A percentile compares a stretch with the other conserved stretches of the same genome.
phyloP scores from a whole-genome alignment of 2,113 vertebrate species.

The Actenoides hombroni region DNA sequence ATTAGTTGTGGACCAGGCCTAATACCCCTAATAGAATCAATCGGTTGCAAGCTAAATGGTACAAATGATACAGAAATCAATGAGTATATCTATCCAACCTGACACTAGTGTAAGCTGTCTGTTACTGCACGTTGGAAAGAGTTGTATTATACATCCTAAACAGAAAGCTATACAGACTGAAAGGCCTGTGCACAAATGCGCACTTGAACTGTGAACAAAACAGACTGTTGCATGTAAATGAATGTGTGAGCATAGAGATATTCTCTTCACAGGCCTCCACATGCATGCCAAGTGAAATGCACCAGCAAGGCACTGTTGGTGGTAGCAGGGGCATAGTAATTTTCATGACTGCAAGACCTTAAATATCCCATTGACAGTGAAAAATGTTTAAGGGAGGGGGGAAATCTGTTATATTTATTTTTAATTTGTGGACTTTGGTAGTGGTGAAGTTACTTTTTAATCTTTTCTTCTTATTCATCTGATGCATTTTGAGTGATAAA shows the following conservation, averaged over 20 bases:
- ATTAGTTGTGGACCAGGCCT: not conserved
- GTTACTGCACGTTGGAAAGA: not conserved
- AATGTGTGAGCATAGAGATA: conserved; percentile 30
- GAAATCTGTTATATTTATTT: not conserved
- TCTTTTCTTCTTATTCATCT: conserved; percentile 57
- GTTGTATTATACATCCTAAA: not conserved
- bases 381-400: not conserved
- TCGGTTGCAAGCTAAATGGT: not conserved
- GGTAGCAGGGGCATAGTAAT: conserved; percentile 6
- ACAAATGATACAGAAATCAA: not conserved
- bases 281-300: not conserved
- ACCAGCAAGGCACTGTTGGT: conserved; percentile 14
- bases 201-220: conserved; percentile 28
- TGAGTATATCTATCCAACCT: not conserved
- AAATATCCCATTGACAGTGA: conserved; percentile 13
- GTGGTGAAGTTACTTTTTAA: conserved; percentile 66
- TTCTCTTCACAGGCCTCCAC: not conserved
- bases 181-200: conserved; percentile 5
- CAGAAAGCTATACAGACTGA: not conserved
- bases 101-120: not conserved
- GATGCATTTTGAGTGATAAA: conserved; percentile 64
- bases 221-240: conserved; percentile 47
- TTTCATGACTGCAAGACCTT: conserved; percentile 27
- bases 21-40: not conserved
- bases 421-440: conserved; percentile 18